Percentiles rank a stretch among this genome's conserved stretches.
phyloP scores from a whole-genome alignment of 2,797 vertebrate species.

The Lemur catta region DNA sequence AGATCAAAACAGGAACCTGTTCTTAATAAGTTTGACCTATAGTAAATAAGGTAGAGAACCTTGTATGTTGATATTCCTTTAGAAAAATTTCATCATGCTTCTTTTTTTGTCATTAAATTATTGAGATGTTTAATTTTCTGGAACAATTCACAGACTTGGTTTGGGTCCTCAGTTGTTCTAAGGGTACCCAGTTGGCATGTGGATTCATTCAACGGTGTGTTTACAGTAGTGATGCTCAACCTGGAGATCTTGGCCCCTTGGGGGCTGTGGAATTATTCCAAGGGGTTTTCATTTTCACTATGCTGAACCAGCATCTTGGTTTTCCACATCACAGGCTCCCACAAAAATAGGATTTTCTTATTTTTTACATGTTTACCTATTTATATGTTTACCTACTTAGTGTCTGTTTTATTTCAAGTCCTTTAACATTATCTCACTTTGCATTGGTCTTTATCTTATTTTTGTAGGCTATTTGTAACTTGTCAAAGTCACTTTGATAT shows the following conservation, averaged over 20 bases:
- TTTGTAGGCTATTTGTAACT: not conserved
- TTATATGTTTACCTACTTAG: conserved; percentile 1
- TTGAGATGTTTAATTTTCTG: not conserved
- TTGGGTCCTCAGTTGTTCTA: not conserved
- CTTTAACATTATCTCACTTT: not conserved
- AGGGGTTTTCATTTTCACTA: not conserved
- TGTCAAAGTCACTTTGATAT: conserved; percentile 4
- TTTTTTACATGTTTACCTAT: not conserved
- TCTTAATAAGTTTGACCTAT: not conserved
- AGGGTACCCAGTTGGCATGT: not conserved
- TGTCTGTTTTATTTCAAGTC: conserved; percentile 1
- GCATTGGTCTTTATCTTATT: not conserved
- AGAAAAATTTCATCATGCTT: not conserved
- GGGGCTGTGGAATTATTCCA: not conserved
- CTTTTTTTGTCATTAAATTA: conserved; percentile 17
- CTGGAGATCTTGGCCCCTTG: not conserved
- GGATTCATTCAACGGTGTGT: not conserved
- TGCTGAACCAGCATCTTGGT: not conserved
- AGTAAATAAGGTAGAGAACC: not conserved
- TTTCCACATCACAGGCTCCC: not conserved
- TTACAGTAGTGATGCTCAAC: not conserved
- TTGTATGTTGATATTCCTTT: not conserved
- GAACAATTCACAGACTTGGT: not conserved
- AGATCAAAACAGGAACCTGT: not conserved
- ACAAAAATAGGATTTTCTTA: not conserved